These are phyloP conservation scores for Gymnogyps californianus DNA, from an alignment of 2,113 vertebrate species.

Conservation along the genomic window DNA sequence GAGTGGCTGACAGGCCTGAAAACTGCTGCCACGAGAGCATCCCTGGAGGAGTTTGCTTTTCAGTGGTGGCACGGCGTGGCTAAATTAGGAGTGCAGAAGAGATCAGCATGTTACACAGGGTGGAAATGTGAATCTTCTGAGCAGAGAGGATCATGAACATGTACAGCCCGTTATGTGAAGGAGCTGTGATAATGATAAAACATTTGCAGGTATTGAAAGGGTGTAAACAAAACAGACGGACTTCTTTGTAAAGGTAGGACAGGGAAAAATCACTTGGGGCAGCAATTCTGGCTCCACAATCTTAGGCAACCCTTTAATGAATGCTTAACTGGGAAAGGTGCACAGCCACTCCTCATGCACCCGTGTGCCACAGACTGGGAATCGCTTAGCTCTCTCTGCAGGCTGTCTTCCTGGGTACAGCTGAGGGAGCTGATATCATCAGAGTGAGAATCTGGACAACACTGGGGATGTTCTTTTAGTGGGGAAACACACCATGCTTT, in stretches of 20 bases:
- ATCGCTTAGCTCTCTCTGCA: background rate
- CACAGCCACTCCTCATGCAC: rapidly evolving
- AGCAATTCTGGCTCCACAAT: background rate
- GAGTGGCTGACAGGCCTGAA: background rate
- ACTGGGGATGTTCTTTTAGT: background rate
- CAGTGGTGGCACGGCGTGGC: background rate
- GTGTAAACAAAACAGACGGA: background rate
- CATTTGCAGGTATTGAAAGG: background rate
- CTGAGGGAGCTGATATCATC: background rate
- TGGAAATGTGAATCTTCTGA: background rate
- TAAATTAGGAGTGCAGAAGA: background rate
- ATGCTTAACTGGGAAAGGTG: background rate
- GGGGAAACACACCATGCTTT: background rate
- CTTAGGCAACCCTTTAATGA: background rate
- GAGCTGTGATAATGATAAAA: background rate
- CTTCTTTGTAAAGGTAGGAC: background rate
- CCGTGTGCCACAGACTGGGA: rapidly evolving
- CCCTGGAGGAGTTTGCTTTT: background rate
- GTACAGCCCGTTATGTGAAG: background rate
- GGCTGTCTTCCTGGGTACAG: background rate
- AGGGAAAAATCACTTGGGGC: background rate
- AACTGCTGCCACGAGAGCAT: background rate
- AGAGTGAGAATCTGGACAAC: background rate
- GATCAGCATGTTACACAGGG: rapidly evolving
- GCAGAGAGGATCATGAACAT: background rate